Percentiles rank a stretch among this genome's conserved stretches.
Conservation (phyloP, 2,797 vertebrate genomes). For the Lepidocolaptes lacrymiger region DNA sequence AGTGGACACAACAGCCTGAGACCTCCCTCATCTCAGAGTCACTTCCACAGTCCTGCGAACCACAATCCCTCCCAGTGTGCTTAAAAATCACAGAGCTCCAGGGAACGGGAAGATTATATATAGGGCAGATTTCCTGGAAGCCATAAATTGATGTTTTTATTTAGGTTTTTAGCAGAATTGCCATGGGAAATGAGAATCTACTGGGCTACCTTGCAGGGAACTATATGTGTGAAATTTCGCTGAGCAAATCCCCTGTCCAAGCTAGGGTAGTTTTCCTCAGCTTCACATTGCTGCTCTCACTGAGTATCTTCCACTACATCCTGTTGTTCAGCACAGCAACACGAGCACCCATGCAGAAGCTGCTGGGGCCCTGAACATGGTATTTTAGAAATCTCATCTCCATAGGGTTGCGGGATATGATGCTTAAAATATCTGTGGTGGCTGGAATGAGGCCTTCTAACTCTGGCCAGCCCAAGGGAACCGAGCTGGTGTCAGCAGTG, state of each 20-base stretch:
- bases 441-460: not conserved
- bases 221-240: not conserved
- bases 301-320: not conserved
- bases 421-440: not conserved
- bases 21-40: not conserved
- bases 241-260: not conserved
- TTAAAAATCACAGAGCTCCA: not conserved
- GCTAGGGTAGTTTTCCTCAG: not conserved
- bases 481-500: rapidly evolving
- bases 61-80: not conserved
- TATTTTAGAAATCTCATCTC: not conserved
- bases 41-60: not conserved
- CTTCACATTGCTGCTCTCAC: not conserved
- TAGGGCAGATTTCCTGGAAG: not conserved
- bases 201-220: not conserved
- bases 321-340: not conserved
- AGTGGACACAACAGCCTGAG: not conserved
- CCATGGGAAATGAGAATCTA: not conserved
- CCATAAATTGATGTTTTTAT: not conserved
- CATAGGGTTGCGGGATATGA: rapidly evolving
- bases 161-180: not conserved
- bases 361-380: not conserved
- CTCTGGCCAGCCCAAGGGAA: not conserved
- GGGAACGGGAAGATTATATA: not conserved
- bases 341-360: rapidly evolving